Conservation (phyloP, 2,113 vertebrate species). For the Halichoeres trimaculatus region DNA sequence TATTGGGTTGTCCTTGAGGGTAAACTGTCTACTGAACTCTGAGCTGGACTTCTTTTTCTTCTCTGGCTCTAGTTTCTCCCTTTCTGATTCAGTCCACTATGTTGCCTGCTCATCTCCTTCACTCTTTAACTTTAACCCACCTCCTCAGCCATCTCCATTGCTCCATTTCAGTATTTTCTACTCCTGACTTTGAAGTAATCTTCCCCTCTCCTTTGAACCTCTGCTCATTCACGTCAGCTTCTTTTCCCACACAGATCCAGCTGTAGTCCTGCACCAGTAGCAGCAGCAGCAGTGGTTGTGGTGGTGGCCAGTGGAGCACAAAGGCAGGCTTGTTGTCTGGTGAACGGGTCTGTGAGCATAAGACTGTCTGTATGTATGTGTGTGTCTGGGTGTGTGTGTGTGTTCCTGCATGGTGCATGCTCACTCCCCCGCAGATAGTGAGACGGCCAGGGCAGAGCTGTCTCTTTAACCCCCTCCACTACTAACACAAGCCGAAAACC, state of each 20-base stretch:
- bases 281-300: slow-evolving; percentile 23
- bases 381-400: slow-evolving; percentile 19
- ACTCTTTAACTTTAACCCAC: background rate
- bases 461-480: slow-evolving; percentile 83
- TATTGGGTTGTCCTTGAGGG: background rate
- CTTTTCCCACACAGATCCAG: slow-evolving; percentile 40
- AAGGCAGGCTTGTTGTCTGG: slow-evolving; percentile 83
- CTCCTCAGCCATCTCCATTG: background rate
- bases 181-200: background rate
- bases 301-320: slow-evolving; percentile 70
- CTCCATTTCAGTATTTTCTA: background rate
- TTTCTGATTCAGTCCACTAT: background rate
- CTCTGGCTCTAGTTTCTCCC: background rate
- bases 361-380: slow-evolving; percentile 13
- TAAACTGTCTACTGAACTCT: background rate
- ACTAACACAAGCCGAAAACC: slow-evolving; percentile 85
- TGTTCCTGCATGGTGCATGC: slow-evolving; percentile 16
- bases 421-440: slow-evolving; percentile 83
- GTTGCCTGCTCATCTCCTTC: background rate
- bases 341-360: slow-evolving; percentile 39
- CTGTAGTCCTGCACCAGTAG: slow-evolving; percentile 38
- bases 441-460: slow-evolving; percentile 77
- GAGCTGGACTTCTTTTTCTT: background rate
- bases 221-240: slow-evolving; percentile 19
- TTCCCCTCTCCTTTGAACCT: slow-evolving; percentile 22